A percentile compares a stretch with the other conserved stretches of the same genome.
Evolutionary conservation across 1,140 invertebrate genomes (phyloP).

Genomic region (Drosophila miranda): DNA sequence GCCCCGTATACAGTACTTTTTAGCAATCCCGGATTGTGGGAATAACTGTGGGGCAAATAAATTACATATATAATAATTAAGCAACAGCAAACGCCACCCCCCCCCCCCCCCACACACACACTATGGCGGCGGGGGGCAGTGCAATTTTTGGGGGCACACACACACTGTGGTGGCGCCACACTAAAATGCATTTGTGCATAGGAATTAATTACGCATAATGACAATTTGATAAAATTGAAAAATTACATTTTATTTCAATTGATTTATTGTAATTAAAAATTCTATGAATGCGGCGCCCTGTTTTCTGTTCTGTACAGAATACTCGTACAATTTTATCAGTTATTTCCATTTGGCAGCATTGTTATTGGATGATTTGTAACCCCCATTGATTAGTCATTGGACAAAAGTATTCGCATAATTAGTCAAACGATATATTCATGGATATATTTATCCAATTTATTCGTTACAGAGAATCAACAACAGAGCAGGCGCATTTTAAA

Average conservation of each 20-base stretch:
- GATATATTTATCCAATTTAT: neutral
- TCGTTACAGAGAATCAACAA: neutral
- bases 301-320: conserved; percentile 27
- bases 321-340: conserved; percentile 48
- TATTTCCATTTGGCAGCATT: conserved; percentile 3
- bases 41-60: conserved; percentile 72
- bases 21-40: conserved; percentile 56
- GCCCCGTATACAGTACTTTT: conserved; percentile 33
- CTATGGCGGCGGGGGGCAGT: neutral
- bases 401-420: conserved; percentile 47
- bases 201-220: conserved; percentile 81
- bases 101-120: no score
- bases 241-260: conserved; percentile 80
- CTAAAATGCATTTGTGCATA: conserved; percentile 77
- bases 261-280: conserved; percentile 81
- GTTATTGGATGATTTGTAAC: conserved; percentile 29
- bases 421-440: conserved; percentile 8
- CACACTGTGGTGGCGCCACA: conserved; percentile 23
- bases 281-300: conserved; percentile 51
- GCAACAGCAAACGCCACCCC: no score
- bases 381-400: conserved; percentile 27
- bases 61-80: conserved; percentile 81
- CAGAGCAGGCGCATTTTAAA: no score
- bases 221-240: conserved; percentile 81
- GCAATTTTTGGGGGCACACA: conserved; percentile 23